Percentiles rank a stretch among this genome's conserved stretches.
These are phyloP conservation scores for Ophioderma brevispina DNA, from an alignment of 35 echinoderm and acorn worm genomes.

Conservation along the genomic window DNA sequence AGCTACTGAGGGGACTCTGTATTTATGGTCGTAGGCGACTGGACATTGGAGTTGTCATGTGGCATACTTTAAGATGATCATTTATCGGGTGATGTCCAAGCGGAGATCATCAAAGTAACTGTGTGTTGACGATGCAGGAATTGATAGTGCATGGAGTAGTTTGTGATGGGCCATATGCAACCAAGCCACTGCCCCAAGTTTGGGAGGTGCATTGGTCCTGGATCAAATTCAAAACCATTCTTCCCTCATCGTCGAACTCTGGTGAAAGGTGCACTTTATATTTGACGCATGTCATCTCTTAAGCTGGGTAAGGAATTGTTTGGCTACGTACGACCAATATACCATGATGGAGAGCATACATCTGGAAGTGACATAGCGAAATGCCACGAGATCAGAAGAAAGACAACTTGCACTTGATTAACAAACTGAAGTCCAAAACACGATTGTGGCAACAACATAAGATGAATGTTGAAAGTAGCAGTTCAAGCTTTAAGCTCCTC, in stretches of 20 bases:
- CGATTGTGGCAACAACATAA: slow-evolving; percentile 36
- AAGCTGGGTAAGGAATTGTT: slow-evolving; percentile 45
- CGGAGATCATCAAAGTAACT: background rate
- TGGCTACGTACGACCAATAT: background rate
- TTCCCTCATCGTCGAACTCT: slow-evolving; percentile 48
- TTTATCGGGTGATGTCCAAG: background rate
- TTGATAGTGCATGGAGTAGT: slow-evolving; percentile 59
- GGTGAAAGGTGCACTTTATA: slow-evolving; percentile 54
- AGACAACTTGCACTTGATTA: background rate
- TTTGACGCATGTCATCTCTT: slow-evolving; percentile 64
- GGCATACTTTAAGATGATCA: slow-evolving; percentile 45
- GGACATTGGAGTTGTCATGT: slow-evolving; percentile 58
- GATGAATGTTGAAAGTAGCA: slow-evolving; percentile 46
- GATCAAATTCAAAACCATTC: slow-evolving; percentile 7
- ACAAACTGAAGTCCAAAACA: background rate
- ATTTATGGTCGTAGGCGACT: slow-evolving; percentile 60
- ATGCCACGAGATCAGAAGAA: slow-evolving; percentile 42
- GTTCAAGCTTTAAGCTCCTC: background rate
- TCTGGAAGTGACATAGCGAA: slow-evolving; percentile 66
- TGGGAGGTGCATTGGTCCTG: slow-evolving; percentile 52
- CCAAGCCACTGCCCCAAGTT: slow-evolving; percentile 37
- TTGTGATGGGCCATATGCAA: slow-evolving; percentile 57
- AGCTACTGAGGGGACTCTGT: slow-evolving; percentile 61
- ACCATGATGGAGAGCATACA: too few relatives aligned
- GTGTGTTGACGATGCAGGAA: background rate